Evolutionary conservation across 1,140 invertebrate species (phyloP), one percentile per base, ranked within the genome.

Genomic region (Drosophila jambulina): DNA sequence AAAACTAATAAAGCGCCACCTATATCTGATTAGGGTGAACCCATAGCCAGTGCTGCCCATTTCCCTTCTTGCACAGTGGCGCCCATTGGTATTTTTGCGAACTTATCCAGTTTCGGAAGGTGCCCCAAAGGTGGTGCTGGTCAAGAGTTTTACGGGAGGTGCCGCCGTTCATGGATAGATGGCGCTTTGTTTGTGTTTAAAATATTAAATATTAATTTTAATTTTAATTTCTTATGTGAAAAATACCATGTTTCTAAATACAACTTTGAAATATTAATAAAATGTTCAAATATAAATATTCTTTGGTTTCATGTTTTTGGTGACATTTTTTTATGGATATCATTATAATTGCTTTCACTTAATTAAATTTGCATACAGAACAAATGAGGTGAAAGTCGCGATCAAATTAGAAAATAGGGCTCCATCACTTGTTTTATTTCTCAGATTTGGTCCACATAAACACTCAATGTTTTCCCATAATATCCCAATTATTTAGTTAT

Each of bases 21-120:
- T 49, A 49, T 29, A 2, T 29, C 1, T 29, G 1, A n/a, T 4
- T 54, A 3, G 0, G 1, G 17, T 5, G 3, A 21, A 27, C 3
- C 4, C n/a, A 12, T 10, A 0, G 23, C 32, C 51, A 54, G 32
- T 54, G 51, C 51, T 54, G 51, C 51, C 51, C 51, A 54, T 36
- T 36, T 34, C 7, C 8, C 0, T 2, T 0, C 10, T 13, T 10
- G 2, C 13, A 34, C 51, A 21, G 12, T 53, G 19, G 29, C 51
- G 29, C 13, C 19, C 34, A 34, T 17, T 5, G 19, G 32, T 17
- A 15, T 15, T 21, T 21, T 36, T 23, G 7, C 4, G 1, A 36
- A 53, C 19, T 15, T 34, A 1, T 9, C 1, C 2, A 17, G 7
- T 12, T 32, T 53, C 15, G n/a, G 0, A 23, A 53, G 29, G 6